These are phyloP conservation scores for Burhinus bistriatus DNA, from an alignment of 2,113 vertebrate species.

Conservation along the genomic window DNA sequence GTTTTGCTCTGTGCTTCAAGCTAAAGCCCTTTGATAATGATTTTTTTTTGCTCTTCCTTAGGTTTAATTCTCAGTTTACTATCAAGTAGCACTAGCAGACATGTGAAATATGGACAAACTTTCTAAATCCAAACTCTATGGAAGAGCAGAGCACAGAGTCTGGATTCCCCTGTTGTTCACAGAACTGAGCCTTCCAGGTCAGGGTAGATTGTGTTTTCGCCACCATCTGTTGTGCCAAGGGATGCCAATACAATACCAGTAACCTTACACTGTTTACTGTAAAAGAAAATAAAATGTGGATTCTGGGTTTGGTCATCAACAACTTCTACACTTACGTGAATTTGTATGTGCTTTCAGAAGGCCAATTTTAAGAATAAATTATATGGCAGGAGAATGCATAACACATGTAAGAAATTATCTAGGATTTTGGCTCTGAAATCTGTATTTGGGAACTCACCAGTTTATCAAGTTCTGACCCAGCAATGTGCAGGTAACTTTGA, in stretches of 20 bases:
- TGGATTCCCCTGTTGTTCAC: neutral
- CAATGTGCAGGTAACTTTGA: neutral
- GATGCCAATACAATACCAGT: neutral
- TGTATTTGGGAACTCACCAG: neutral
- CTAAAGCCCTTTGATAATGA: neutral
- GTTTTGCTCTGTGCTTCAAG: neutral
- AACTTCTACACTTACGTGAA: neutral
- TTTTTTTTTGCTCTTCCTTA: neutral
- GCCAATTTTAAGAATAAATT: neutral
- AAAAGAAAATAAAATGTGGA: neutral
- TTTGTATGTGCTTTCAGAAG: neutral
- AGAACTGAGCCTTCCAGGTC: neutral
- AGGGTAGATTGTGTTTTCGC: neutral
- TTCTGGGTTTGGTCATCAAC: neutral
- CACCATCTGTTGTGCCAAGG: slow-evolving; percentile 37
- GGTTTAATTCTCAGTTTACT: neutral
- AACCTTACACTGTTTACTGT: neutral
- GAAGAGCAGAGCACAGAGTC: neutral
- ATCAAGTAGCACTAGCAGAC: neutral
- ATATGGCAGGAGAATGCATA: neutral
- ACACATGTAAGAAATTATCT: neutral
- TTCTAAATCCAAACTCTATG: neutral
- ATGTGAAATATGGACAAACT: neutral
- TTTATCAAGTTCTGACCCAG: slow-evolving; percentile 9
- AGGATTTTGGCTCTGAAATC: neutral